Evolutionary conservation across 2,113 vertebrate species (phyloP).

Genomic region (Campylomormyrus numenius): DNA sequence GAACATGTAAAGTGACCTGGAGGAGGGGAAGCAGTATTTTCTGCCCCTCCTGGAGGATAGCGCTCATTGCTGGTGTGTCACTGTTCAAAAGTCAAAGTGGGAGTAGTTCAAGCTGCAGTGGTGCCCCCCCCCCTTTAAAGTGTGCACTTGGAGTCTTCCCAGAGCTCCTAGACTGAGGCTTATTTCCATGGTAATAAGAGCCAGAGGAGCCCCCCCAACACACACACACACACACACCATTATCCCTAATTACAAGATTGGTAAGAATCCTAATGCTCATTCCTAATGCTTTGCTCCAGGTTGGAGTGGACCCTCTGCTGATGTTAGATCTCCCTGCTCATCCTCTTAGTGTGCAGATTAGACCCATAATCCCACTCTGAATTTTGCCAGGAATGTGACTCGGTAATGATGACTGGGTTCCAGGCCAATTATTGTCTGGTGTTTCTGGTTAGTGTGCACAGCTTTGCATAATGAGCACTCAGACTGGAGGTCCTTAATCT

Average conservation of each 20-base stretch:
- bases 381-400: not conserved
- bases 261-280: not conserved
- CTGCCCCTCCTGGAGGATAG: not conserved
- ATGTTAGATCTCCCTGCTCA: not conserved
- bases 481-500: not conserved
- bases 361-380: not conserved
- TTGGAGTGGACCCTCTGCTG: not conserved
- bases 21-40: not conserved
- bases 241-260: not conserved
- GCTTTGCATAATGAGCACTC: not conserved
- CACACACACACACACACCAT: not conserved
- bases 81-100: not conserved
- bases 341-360: not conserved
- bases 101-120: not conserved
- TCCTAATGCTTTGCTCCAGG: not conserved
- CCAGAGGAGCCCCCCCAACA: conserved; percentile 41
- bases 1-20: not conserved
- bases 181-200: conserved; percentile 53
- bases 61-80: not conserved
- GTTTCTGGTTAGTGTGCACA: not conserved
- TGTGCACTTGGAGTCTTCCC: conserved; percentile 32
- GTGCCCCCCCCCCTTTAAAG: not conserved
- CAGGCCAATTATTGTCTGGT: not conserved
- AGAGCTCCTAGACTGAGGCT: conserved; percentile 24
- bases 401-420: not conserved